A percentile compares a stretch with the other conserved stretches of the same genome.
These are phyloP conservation scores for Copsychus sechellarum DNA, from an alignment of 2,113 vertebrate species.

Conservation along the genomic window DNA sequence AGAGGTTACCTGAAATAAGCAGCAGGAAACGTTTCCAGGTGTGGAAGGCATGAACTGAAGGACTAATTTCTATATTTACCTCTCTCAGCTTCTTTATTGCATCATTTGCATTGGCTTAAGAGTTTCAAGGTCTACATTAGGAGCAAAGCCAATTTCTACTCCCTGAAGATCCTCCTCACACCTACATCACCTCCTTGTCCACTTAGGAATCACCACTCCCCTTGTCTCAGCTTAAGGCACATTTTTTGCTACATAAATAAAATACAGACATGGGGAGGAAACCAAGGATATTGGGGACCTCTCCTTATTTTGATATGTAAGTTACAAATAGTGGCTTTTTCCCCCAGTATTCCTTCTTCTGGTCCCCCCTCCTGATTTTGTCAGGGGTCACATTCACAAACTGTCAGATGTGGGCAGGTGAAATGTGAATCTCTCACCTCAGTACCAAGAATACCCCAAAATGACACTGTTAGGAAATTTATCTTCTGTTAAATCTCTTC, in stretches of 20 bases:
- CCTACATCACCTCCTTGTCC: not conserved
- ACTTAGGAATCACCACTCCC: not conserved
- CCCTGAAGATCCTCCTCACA: not conserved
- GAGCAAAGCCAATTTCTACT: not conserved
- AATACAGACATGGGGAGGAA: not conserved
- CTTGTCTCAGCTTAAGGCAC: not conserved
- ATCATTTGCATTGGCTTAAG: not conserved
- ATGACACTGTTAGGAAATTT: not conserved
- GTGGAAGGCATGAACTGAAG: not conserved
- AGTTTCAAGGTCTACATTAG: not conserved
- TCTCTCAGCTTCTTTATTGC: not conserved
- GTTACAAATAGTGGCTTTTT: not conserved
- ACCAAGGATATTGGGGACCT: not conserved
- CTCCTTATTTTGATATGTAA: not conserved
- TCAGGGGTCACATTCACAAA: not conserved
- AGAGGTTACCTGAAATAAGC: not conserved
- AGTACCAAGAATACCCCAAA: not conserved
- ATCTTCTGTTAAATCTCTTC: not conserved
- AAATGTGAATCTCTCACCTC: not conserved
- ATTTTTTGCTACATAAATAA: not conserved
- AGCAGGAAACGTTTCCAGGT: not conserved
- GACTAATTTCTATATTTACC: not conserved
- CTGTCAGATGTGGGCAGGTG: not conserved
- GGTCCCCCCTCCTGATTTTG: not conserved
- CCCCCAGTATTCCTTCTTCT: fast-evolving